Conservation (phyloP, 2,797 vertebrate species). For the Pelobates cultripes region DNA sequence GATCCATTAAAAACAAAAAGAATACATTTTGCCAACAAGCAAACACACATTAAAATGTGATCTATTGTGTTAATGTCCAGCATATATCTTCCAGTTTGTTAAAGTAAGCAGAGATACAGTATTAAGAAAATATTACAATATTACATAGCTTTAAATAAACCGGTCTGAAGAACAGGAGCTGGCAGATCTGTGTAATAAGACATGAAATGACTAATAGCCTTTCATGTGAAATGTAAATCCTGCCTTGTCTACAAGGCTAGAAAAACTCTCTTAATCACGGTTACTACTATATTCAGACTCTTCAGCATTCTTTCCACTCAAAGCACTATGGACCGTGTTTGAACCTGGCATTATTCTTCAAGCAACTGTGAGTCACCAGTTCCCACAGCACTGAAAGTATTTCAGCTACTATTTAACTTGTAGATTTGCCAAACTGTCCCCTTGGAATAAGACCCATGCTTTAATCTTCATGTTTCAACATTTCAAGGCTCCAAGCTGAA, state of each 20-base stretch:
- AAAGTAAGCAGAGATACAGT: too few species aligned
- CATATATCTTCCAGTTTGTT: too few species aligned
- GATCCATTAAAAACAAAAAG: too few species aligned
- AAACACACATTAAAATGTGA: too few species aligned
- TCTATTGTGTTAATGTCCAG: too few species aligned
- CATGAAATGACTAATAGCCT: background rate
- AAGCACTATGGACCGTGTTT: constrained; percentile 7
- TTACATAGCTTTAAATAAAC: too few species aligned
- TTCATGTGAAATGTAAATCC: constrained; percentile 2
- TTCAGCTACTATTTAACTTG: constrained; percentile 11
- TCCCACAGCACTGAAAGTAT: constrained; percentile 5
- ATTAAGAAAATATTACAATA: too few species aligned
- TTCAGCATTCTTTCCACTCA: constrained; percentile 17
- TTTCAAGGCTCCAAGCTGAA: too few species aligned
- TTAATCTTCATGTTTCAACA: constrained; percentile 15
- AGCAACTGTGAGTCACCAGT: constrained; percentile 14
- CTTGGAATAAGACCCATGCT: constrained; percentile 9
- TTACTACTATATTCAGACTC: background rate
- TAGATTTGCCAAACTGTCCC: constrained; percentile 17
- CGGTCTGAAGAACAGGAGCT: background rate
- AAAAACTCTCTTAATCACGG: constrained; percentile 5
- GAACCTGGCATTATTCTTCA: constrained; percentile 26
- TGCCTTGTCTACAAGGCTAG: background rate
- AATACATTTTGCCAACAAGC: too few species aligned
- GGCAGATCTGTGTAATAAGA: background rate